A percentile compares a stretch with the other conserved stretches of the same genome.
Conservation (phyloP, 2,113 vertebrate genomes). For the Morone saxatilis region DNA sequence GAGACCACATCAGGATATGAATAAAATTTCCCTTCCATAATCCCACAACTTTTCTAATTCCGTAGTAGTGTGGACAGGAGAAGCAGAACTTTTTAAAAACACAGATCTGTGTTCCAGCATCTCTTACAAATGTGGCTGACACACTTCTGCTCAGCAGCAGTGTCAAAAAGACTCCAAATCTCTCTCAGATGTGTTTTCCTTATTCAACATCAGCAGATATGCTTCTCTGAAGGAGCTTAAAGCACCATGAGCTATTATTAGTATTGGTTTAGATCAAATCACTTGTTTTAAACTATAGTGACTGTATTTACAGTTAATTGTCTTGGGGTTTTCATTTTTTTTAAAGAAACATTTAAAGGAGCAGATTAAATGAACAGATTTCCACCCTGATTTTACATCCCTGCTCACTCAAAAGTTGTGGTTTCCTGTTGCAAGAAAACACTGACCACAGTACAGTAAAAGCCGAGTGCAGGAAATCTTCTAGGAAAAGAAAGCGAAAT, state of each 20-base stretch:
- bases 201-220: neutral
- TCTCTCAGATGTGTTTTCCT: neutral
- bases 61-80: neutral
- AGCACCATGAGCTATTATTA: neutral
- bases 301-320: too few relatives aligned
- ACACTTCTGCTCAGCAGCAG: neutral
- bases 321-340: too few relatives aligned
- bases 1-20: neutral
- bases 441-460: neutral
- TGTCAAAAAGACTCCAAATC: neutral
- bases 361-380: neutral
- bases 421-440: neutral
- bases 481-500: neutral
- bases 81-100: neutral
- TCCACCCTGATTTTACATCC: neutral
- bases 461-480: neutral
- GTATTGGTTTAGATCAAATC: neutral
- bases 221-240: neutral
- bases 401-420: neutral
- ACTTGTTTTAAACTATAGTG: neutral
- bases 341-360: too few relatives aligned
- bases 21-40: neutral
- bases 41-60: neutral
- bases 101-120: neutral
- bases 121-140: neutral